phyloP scores from a whole-genome alignment of 2,888 invertebrate genomes.

The Lutraria lutraria region DNA sequence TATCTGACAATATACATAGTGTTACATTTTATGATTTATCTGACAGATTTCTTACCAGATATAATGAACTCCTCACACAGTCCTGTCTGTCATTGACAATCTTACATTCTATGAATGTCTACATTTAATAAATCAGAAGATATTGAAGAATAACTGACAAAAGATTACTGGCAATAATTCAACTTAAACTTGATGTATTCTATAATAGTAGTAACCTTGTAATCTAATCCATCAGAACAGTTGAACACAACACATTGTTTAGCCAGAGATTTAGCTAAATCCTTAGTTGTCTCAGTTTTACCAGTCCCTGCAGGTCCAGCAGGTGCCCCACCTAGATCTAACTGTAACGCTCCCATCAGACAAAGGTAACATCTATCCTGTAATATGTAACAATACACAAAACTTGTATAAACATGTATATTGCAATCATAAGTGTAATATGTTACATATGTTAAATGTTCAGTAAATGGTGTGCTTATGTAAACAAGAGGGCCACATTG shows the following conservation, averaged over 20 bases:
- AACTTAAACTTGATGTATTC: too few relatives aligned
- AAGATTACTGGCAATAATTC: too few relatives aligned
- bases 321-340: constrained; percentile 94
- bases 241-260: constrained; percentile 97
- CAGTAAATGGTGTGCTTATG: too few relatives aligned
- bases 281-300: constrained; percentile 96
- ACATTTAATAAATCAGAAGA: too few relatives aligned
- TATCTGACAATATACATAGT: background rate
- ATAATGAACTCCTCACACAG: too few relatives aligned
- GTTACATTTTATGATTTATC: background rate
- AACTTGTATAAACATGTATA: background rate
- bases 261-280: constrained; percentile 94
- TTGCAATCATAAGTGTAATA: background rate
- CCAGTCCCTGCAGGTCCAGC: constrained; percentile 95
- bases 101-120: too few relatives aligned
- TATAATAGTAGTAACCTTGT: constrained; percentile 86
- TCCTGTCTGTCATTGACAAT: too few relatives aligned
- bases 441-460: too few relatives aligned
- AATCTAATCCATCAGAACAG: constrained; percentile 93
- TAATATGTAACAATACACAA: background rate
- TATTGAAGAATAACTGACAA: too few relatives aligned
- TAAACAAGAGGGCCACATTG: too few relatives aligned
- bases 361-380: constrained; percentile 92
- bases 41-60: too few relatives aligned
- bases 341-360: constrained; percentile 95